Evolutionary conservation across 2,797 vertebrate genomes (phyloP), one percentile per base, ranked within the genome.

Genomic region (Platalea minor): DNA sequence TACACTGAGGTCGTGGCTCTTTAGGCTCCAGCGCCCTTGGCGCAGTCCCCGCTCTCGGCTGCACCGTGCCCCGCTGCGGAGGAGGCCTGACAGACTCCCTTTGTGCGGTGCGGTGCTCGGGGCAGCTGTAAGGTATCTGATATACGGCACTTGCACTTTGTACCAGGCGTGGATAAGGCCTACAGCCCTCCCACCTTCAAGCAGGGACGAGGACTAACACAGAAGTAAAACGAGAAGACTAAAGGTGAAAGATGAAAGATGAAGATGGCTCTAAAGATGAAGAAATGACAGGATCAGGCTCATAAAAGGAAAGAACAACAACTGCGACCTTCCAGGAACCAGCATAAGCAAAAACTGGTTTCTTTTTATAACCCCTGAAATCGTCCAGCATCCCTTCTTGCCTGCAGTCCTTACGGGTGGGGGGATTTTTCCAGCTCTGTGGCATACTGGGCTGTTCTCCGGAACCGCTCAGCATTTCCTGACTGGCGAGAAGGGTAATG

Each of bases 21-120:
- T 61, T 26, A n/a, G 35, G 21, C 26, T 88, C 37, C 5, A 6
- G 19, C 11, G 45, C 39, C 74, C 26, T 85, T 60, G 74, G n/a
- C 0, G 0, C 20, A 28, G 56, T 45, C 37, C 19, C 31, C 0
- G 0, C 25, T 59, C 53, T 84, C 5, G 1, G 74, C 28, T 6
- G 13, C 25, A 23, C 39, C 25, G 31, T 74, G 35, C n/a, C 48
- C 33, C 3, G 45, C 82, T 74, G 79, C 0, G 0, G 4, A 78
- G 69, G n/a, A 68, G 14, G 41, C 24, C 57, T 50, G 57, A 33
- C 64, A 45, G 65, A 16, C 43, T 72, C 53, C 39, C 17, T 45
- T 50, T 0, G 0, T 26, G 73, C 2, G 0, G 12, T 45, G 28
- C 3, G 0, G 12, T 33, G 29, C 59, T 73, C 0, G 1, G 64